Percentiles rank a stretch among this genome's conserved stretches.
Evolutionary conservation across 2,797 vertebrate species (phyloP).

Genomic region (Selene dorsalis): DNA sequence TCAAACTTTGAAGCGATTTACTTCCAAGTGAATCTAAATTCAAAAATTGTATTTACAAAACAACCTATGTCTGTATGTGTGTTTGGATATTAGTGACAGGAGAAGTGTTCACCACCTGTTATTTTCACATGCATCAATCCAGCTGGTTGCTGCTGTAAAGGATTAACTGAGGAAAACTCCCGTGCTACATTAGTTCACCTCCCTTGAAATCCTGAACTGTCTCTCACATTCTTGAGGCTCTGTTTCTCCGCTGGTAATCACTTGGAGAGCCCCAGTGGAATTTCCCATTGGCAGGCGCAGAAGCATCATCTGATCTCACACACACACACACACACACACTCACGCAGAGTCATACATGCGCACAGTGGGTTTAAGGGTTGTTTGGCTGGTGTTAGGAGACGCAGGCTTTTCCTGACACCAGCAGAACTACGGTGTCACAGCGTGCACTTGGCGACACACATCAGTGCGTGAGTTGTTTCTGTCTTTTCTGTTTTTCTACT

Average conservation of each 20-base stretch:
- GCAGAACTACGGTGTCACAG: constrained; percentile 47
- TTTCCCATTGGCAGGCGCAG: constrained; percentile 49
- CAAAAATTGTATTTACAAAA: background rate
- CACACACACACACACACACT: background rate
- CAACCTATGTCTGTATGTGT: too few relatives aligned
- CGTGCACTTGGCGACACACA: constrained; percentile 2
- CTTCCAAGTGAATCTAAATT: background rate
- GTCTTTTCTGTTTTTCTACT: constrained; percentile 33
- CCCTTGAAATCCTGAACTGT: constrained; percentile 18
- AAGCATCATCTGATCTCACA: constrained; percentile 51
- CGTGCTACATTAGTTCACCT: constrained; percentile 17
- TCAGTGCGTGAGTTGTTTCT: constrained; percentile 23
- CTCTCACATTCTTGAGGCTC: constrained; percentile 12
- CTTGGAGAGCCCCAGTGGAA: constrained; percentile 54
- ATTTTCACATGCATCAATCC: background rate
- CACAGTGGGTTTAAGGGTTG: constrained; percentile 14
- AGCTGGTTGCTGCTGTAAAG: constrained; percentile 1
- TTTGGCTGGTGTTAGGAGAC: constrained; percentile 29
- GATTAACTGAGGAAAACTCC: constrained; percentile 27
- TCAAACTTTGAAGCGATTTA: background rate
- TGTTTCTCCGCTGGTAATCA: constrained; percentile 34
- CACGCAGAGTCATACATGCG: background rate
- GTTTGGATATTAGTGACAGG: background rate
- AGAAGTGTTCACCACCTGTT: background rate
- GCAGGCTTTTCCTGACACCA: constrained; percentile 51